Conservation (phyloP, 2,888 invertebrate genomes). For the Agrenia bidenticulata region DNA sequence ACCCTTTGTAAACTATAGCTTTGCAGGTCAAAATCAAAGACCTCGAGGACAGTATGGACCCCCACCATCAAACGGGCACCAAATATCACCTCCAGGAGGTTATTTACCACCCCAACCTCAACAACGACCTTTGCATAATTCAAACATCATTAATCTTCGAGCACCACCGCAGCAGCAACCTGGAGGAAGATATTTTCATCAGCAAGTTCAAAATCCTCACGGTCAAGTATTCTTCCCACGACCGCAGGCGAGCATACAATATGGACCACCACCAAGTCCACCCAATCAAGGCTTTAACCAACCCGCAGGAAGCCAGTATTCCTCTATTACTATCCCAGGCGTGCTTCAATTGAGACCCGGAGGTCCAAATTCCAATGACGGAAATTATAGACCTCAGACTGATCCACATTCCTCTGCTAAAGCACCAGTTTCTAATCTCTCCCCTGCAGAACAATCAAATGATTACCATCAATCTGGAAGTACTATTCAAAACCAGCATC, state of each 20-base stretch:
- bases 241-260: slow-evolving; percentile 11
- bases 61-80: not conserved
- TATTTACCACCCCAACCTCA: slow-evolving; percentile 10
- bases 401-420: not conserved
- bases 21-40: not conserved
- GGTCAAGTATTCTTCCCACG: not conserved
- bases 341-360: slow-evolving; percentile 11
- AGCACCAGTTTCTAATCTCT: not conserved
- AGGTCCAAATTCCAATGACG: not conserved
- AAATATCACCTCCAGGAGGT: slow-evolving; percentile 4
- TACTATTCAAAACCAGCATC: slow-evolving; percentile 14
- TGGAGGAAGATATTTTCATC: not conserved
- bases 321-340: slow-evolving; percentile 21
- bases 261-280: not conserved
- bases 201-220: slow-evolving; percentile 3
- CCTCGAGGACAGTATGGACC: not conserved
- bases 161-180: slow-evolving; percentile 26
- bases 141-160: slow-evolving; percentile 17
- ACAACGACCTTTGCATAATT: slow-evolving; percentile 2
- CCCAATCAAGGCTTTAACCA: slow-evolving; percentile 1
- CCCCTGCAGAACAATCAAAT: not conserved
- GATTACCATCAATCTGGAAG: slow-evolving; percentile 17
- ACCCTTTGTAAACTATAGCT: slow-evolving; percentile 16
- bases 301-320: too few species aligned
- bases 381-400: not conserved